Evolutionary conservation across 2,888 invertebrate species (phyloP).

Genomic region (Stictocephala bisonia): DNA sequence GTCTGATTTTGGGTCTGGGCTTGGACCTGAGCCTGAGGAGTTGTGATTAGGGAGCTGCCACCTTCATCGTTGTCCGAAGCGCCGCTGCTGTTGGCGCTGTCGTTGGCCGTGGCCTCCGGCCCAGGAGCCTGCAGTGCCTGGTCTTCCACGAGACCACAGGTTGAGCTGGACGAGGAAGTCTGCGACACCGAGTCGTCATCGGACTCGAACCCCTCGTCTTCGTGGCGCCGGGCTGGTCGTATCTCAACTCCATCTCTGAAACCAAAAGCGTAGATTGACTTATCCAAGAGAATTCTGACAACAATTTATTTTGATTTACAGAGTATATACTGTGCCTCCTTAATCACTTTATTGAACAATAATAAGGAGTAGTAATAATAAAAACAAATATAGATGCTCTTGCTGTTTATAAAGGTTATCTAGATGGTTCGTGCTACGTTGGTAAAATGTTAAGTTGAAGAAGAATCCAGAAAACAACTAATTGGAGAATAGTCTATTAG

Average conservation of each 20-base stretch:
- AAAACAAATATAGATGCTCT: too few species aligned
- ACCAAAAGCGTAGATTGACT: too few species aligned
- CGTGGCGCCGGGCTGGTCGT: constrained; percentile 45
- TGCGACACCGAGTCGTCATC: constrained; percentile 58
- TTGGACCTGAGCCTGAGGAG: neutral
- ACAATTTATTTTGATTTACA: too few species aligned
- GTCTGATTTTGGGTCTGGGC: neutral
- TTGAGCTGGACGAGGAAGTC: constrained; percentile 29
- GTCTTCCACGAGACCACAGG: constrained; percentile 29
- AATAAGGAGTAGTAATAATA: too few species aligned
- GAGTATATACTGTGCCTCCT: too few species aligned
- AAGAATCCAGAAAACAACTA: too few species aligned
- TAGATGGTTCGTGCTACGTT: too few species aligned
- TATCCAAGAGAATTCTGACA: too few species aligned
- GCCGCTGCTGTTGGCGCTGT: constrained; percentile 61
- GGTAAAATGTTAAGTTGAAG: too few species aligned
- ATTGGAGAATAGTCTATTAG: too few species aligned
- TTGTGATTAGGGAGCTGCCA: constrained; percentile 41
- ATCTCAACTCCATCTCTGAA: constrained; percentile 47
- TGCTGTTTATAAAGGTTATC: too few species aligned
- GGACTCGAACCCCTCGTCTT: constrained; percentile 62
- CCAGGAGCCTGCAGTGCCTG: constrained; percentile 18
- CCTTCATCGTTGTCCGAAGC: constrained; percentile 58
- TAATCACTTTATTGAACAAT: too few species aligned
- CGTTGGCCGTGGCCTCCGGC: constrained; percentile 52